Base-by-base conservation (phyloP, 2,113 vertebrate genomes). In the Gnathonemus echidnorhynchus region DNA sequence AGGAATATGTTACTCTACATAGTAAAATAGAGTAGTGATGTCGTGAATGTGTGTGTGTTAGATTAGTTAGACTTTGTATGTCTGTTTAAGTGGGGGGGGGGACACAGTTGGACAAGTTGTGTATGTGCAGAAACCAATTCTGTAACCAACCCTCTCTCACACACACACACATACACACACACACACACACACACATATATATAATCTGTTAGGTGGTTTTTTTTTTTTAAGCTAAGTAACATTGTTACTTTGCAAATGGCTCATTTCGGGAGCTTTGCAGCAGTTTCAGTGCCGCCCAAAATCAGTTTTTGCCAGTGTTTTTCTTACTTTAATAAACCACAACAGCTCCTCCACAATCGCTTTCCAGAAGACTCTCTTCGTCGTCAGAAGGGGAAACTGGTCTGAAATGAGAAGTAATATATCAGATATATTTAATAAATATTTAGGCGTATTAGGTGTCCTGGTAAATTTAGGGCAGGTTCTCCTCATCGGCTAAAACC, bases 361-460 rank as follows among this genome's bases (percentile, higher is more conserved):
- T 92, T 96, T 99, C 98, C 98, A 99, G 94, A 99, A 99, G 0
- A 99, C 97, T 50, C 92, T 96, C 93, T 99, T 99, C 2, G 98
- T 99, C 0, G 98, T 99, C 87, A 99, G 93, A 93, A 99, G 92
- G 0, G 98, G 98, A 93, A 99, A 99, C 93, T 97, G 96, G 93
- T 96, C 98, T 99, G 94, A 21, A 95, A 85, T 90, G 13, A 53
- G 3, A 58, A 35, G 11, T 19, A 56, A 86, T 83, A 3, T 17
- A 53, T 50, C 1, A 56, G n/a, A 24, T 42, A 45, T 0, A 27
- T 13, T 31, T 31, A 70, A 70, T 66, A 10, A 31, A 66, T 66
- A 66, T 66, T 66, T 10, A 66, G 9, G 9, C 1, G 58, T 27
- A 11, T 66, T 48, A 85, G 45, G 45, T 85, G 24, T 77, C 27